Conservation (phyloP, 2,888 invertebrate species). For the Idaea aversata region DNA sequence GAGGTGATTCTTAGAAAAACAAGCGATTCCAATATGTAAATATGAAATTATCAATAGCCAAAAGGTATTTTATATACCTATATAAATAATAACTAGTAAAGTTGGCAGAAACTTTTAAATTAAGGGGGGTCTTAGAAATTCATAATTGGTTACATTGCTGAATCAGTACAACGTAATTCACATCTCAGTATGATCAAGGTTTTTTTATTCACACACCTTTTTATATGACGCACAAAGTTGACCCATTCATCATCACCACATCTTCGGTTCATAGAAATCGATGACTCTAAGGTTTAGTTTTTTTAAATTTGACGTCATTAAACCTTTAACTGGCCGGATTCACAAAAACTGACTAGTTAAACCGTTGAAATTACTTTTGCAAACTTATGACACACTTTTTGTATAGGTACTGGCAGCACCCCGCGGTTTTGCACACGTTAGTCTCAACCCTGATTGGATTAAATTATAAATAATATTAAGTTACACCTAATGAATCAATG, state of each 20-base stretch:
- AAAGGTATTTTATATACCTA: no score
- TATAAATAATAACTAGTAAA: background rate
- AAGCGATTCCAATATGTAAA: background rate
- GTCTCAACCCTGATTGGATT: no score
- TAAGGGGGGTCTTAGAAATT: no score
- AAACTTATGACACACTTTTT: background rate
- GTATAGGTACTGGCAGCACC: no score
- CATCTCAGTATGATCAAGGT: background rate
- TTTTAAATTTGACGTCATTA: background rate
- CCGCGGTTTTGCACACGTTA: no score
- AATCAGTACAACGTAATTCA: no score
- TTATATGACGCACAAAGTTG: background rate
- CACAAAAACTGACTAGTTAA: background rate
- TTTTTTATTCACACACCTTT: background rate
- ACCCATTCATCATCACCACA: constrained; percentile 1
- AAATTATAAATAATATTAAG: no score
- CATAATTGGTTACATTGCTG: no score
- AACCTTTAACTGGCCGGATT: background rate
- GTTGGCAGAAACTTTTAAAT: background rate
- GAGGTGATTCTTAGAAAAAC: background rate
- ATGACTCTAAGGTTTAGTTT: background rate
- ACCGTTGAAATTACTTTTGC: background rate
- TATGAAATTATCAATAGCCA: background rate
- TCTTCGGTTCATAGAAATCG: background rate
- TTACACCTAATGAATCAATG: no score